These are phyloP conservation scores for Philopedon plagiatum DNA, from an alignment of 2,888 invertebrate genomes.

Conservation along the genomic window DNA sequence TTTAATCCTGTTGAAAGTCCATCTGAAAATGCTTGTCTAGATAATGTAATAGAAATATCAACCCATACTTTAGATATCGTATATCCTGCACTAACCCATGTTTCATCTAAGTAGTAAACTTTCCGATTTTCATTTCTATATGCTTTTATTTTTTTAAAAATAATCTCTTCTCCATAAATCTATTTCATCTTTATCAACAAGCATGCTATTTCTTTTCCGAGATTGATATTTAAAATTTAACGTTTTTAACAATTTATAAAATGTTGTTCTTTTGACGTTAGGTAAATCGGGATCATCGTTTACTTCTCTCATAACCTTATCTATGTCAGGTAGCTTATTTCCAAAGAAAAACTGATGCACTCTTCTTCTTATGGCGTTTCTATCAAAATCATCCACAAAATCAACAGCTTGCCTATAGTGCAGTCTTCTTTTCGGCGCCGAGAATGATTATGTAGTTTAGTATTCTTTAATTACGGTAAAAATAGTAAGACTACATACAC, in stretches of 20 bases:
- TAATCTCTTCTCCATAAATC: constrained; percentile 45
- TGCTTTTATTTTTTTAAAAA: constrained; percentile 41
- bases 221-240: constrained; percentile 41
- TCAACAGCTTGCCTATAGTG: too few relatives aligned
- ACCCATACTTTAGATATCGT: constrained; percentile 32
- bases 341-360: constrained; percentile 31
- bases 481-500: too few relatives aligned
- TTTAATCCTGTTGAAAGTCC: constrained; percentile 51
- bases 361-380: constrained; percentile 31
- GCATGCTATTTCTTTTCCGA: constrained; percentile 37
- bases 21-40: constrained; percentile 31
- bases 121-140: too few relatives aligned
- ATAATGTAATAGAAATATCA: constrained; percentile 14
- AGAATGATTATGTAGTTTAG: too few relatives aligned
- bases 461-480: too few relatives aligned
- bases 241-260: constrained; percentile 35
- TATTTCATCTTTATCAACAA: constrained; percentile 49
- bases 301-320: constrained; percentile 24
- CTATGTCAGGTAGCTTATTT: constrained; percentile 31
- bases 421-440: too few relatives aligned
- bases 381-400: constrained; percentile 21
- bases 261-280: constrained; percentile 40
- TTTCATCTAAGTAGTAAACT: too few relatives aligned
- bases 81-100: constrained; percentile 52
- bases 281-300: constrained; percentile 40